Conservation (phyloP, 2,113 vertebrate species). For the Eulemur rufifrons region DNA sequence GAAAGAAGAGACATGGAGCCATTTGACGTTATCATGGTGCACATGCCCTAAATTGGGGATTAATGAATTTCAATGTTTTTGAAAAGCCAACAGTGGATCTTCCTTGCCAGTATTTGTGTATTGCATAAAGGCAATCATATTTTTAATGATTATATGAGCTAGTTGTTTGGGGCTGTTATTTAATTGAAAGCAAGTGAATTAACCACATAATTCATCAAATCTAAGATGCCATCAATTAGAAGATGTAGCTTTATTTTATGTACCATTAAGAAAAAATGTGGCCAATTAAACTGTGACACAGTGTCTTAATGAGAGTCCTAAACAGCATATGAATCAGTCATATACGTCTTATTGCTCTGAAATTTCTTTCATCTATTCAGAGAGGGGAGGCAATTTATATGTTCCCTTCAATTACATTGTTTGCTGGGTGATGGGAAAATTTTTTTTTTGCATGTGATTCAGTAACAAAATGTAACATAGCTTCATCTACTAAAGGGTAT, state of each 20-base stretch:
- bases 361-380: conserved; percentile 48
- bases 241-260: conserved; percentile 32
- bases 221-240: conserved; percentile 15
- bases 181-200: conserved; percentile 50
- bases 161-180: conserved; percentile 20
- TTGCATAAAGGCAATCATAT: neutral
- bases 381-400: conserved; percentile 10
- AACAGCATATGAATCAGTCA: neutral
- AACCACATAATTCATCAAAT: neutral
- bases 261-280: neutral
- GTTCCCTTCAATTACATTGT: conserved; percentile 11
- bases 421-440: neutral
- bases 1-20: neutral
- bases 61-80: neutral
- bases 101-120: neutral
- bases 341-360: conserved; percentile 16
- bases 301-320: neutral
- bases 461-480: conserved; percentile 20
- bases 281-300: conserved; percentile 9
- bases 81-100: neutral
- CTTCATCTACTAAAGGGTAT: conserved; percentile 4
- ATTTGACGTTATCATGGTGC: neutral
- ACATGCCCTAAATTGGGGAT: neutral
- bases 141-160: conserved; percentile 12
- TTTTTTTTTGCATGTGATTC: conserved; percentile 34